Evolutionary conservation across 2,797 vertebrate genomes (phyloP).

Genomic region (Leptoclinus maculatus): DNA sequence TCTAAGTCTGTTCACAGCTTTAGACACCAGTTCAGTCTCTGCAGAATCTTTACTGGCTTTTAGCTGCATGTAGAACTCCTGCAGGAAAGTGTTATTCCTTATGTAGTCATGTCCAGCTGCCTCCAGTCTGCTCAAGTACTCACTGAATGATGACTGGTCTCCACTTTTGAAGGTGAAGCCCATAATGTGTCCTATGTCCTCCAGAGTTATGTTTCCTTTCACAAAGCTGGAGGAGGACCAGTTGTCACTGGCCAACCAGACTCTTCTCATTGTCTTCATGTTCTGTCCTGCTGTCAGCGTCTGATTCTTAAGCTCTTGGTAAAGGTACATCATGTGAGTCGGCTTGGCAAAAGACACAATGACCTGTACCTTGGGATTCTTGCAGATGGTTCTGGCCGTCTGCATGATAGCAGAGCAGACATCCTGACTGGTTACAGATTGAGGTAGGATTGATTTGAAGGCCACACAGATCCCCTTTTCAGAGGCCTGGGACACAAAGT

Average conservation of each 20-base stretch:
- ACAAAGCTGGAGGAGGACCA: constrained; percentile 86
- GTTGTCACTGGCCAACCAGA: constrained; percentile 92
- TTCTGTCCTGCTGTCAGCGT: constrained; percentile 66
- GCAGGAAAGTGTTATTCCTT: constrained; percentile 80
- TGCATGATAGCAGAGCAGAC: constrained; percentile 70
- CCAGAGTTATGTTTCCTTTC: constrained; percentile 76
- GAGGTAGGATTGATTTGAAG: constrained; percentile 87
- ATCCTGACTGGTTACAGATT: constrained; percentile 79
- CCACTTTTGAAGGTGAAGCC: constrained; percentile 90
- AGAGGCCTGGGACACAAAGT: constrained; percentile 83
- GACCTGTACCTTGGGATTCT: constrained; percentile 86
- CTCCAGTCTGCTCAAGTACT: constrained; percentile 82
- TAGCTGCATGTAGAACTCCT: constrained; percentile 46
- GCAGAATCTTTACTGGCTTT: background rate
- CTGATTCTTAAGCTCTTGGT: constrained; percentile 75
- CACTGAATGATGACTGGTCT: constrained; percentile 78
- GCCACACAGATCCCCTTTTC: constrained; percentile 87
- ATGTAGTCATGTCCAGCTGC: constrained; percentile 30
- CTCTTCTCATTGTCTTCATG: constrained; percentile 78
- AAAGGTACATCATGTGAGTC: constrained; percentile 83
- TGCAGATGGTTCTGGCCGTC: constrained; percentile 80
- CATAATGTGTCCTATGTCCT: constrained; percentile 85
- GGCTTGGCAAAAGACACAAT: constrained; percentile 89
- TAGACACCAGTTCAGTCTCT: background rate
- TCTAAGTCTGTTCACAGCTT: constrained; percentile 48